Conservation (phyloP, 2,888 invertebrate species). For the Sarcophaga rosellei region DNA sequence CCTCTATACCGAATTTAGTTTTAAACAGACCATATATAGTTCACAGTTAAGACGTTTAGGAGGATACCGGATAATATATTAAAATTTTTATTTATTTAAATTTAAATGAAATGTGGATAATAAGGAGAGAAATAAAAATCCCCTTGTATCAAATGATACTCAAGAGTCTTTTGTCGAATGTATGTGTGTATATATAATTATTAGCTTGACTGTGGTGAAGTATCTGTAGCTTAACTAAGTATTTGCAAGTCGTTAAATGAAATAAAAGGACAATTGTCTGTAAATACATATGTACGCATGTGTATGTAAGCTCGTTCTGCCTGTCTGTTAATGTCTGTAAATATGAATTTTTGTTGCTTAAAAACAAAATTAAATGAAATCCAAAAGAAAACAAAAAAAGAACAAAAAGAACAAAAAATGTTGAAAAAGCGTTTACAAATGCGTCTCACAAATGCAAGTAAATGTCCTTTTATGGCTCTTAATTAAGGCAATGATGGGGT, state of each 20-base stretch:
- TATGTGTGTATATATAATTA: too few species aligned
- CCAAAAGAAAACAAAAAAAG: background rate
- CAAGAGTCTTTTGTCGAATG: too few species aligned
- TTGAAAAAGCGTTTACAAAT: slow-evolving; percentile 63
- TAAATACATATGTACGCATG: background rate
- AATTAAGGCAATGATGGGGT: slow-evolving; percentile 81
- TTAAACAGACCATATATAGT: too few species aligned
- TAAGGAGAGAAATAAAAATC: too few species aligned
- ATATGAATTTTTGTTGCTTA: slow-evolving; percentile 59
- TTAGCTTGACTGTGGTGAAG: too few species aligned
- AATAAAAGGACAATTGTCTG: slow-evolving; percentile 53
- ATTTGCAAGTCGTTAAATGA: slow-evolving; percentile 45
- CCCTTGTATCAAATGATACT: too few species aligned
- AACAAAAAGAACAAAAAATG: background rate
- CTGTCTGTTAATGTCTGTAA: slow-evolving; percentile 65
- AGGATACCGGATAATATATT: too few species aligned
- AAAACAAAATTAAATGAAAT: background rate
- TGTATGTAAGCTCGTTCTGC: slow-evolving; percentile 13
- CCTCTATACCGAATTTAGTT: too few species aligned
- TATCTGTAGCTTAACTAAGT: background rate
- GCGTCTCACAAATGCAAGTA: slow-evolving; percentile 76
- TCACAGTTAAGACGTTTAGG: too few species aligned
- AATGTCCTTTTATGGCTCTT: slow-evolving; percentile 81
- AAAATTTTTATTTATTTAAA: too few species aligned
- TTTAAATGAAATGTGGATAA: too few species aligned